phyloP scores from a whole-genome alignment of 37 sponge, comb jelly and placozoan genomes.

The Hormiphora californensis region DNA sequence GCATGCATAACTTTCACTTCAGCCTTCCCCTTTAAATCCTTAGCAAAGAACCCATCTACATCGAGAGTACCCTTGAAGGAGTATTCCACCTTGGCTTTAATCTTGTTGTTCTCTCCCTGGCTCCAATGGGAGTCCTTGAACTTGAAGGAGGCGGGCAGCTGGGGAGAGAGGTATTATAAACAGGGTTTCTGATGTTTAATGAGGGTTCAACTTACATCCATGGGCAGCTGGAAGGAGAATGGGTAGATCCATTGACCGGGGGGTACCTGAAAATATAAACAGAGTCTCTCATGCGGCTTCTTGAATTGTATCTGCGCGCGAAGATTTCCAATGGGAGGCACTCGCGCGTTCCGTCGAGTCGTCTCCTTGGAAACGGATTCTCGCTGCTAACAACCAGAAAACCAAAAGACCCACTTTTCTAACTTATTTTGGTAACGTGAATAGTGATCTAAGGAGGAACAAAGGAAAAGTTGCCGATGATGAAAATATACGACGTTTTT shows the following conservation, averaged over 20 bases:
- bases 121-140: background rate
- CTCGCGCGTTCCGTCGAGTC: too few relatives aligned
- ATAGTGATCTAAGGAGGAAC: too few relatives aligned
- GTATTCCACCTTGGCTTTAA: conserved; percentile 29
- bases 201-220: conserved; percentile 1
- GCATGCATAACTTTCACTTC: background rate
- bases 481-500: too few relatives aligned
- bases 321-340: too few relatives aligned
- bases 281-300: too few relatives aligned
- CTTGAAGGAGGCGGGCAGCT: conserved; percentile 20
- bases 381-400: too few relatives aligned
- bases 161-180: background rate
- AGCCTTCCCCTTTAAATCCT: conserved; percentile 6
- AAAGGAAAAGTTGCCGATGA: too few relatives aligned
- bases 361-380: too few relatives aligned
- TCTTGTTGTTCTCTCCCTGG: background rate
- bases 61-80: conserved; percentile 16
- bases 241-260: conserved; percentile 33
- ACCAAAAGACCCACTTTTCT: too few relatives aligned
- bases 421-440: too few relatives aligned
- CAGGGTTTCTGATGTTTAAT: background rate
- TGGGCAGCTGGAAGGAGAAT: conserved; percentile 20
- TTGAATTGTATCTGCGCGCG: too few relatives aligned
- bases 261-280: background rate
- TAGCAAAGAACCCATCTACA: background rate